Evolutionary conservation across 2,888 invertebrate species (phyloP).

Genomic region (Yponomeuta evonymella): DNA sequence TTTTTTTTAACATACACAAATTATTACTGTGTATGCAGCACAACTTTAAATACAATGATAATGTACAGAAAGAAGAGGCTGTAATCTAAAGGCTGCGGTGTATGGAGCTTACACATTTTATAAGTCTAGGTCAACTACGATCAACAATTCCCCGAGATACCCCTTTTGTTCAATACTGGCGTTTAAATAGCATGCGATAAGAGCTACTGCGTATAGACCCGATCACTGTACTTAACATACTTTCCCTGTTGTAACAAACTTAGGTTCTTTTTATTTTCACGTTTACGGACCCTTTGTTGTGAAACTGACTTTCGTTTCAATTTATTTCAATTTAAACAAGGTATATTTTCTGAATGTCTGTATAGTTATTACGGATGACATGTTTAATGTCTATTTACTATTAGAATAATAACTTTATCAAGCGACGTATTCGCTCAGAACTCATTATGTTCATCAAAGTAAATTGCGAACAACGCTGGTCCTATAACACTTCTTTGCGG

Average conservation of each 20-base stretch:
- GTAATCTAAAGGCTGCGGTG: background rate
- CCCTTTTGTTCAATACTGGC: too few relatives aligned
- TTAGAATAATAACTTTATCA: too few relatives aligned
- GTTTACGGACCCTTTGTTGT: background rate
- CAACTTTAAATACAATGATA: slow-evolving; percentile 19
- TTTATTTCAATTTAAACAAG: too few relatives aligned
- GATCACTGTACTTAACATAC: background rate
- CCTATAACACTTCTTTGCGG: background rate
- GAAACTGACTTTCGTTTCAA: background rate
- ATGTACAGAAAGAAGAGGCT: background rate
- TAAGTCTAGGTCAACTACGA: too few relatives aligned
- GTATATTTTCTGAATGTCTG: too few relatives aligned
- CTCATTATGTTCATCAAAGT: background rate
- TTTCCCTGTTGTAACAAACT: background rate
- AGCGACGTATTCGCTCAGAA: too few relatives aligned
- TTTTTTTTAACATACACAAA: slow-evolving; percentile 28
- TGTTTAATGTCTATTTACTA: too few relatives aligned
- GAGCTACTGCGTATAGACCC: background rate
- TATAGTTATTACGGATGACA: too few relatives aligned
- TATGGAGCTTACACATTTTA: background rate
- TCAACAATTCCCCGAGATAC: too few relatives aligned
- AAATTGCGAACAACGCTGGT: background rate
- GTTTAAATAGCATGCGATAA: too few relatives aligned
- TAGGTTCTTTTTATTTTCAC: background rate
- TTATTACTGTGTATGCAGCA: slow-evolving; percentile 37